Conservation (phyloP, 2,113 vertebrate genomes). For the Talpa occidentalis region DNA sequence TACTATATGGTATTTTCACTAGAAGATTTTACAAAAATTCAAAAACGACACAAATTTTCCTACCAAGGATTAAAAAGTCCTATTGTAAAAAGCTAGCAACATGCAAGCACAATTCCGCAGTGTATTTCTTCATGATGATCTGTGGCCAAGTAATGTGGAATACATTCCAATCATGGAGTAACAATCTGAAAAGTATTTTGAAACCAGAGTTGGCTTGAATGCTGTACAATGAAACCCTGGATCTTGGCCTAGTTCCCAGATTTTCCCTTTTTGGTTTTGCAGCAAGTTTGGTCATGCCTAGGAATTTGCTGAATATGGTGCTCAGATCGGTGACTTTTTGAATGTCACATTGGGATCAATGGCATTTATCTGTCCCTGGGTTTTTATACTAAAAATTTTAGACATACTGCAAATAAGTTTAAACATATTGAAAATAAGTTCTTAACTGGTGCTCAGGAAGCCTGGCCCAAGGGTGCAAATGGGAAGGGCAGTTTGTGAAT, state of each 20-base stretch:
- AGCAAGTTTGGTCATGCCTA: conserved; percentile 61
- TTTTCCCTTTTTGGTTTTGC: conserved; percentile 56
- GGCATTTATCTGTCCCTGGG: not conserved
- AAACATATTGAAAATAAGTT: not conserved
- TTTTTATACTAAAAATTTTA: not conserved
- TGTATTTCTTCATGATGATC: not conserved
- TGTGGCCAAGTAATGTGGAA: conserved; percentile 40
- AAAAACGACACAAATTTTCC: conserved; percentile 13
- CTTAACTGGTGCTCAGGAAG: not conserved
- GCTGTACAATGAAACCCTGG: conserved; percentile 53
- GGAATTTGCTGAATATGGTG: conserved; percentile 63
- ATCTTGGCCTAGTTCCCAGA: conserved; percentile 63
- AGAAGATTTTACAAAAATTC: conserved; percentile 4
- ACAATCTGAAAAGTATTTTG: conserved; percentile 61
- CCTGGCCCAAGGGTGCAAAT: not conserved
- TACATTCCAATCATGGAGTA: conserved; percentile 34
- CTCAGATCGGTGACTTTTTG: conserved; percentile 55
- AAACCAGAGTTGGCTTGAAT: conserved; percentile 69
- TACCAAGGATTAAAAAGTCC: conserved; percentile 11
- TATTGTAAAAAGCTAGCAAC: not conserved
- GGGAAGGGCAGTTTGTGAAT: not conserved
- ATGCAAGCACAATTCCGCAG: not conserved
- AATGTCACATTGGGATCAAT: conserved; percentile 51
- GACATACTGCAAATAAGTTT: not conserved
- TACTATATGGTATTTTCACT: not conserved